These are phyloP conservation scores for Progne subis DNA, from an alignment of 2,113 vertebrate species.

Conservation along the genomic window DNA sequence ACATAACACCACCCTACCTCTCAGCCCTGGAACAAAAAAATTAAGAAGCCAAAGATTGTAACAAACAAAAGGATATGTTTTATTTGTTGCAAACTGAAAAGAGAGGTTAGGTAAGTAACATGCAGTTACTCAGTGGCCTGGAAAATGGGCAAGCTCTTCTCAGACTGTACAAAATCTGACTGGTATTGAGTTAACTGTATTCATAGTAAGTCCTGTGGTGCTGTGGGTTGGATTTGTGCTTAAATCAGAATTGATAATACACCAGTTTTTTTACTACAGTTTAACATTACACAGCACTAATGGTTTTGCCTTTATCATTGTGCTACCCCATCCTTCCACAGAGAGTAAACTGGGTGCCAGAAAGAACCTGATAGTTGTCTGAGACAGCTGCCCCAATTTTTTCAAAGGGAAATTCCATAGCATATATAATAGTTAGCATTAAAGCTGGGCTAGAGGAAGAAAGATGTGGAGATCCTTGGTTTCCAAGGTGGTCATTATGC, in stretches of 20 bases:
- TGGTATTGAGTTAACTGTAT: not conserved
- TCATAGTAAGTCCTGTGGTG: not conserved
- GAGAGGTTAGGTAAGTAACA: not conserved
- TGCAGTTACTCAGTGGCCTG: not conserved
- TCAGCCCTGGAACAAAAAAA: not conserved
- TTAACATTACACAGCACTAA: not conserved
- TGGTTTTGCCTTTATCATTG: not conserved
- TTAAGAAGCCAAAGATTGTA: accelerated
- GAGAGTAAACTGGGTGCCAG: not conserved
- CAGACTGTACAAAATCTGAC: not conserved
- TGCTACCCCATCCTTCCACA: not conserved
- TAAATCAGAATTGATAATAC: not conserved
- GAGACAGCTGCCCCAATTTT: not conserved
- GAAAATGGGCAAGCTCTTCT: not conserved
- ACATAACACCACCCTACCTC: not conserved
- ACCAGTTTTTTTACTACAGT: not conserved
- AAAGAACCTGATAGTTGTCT: not conserved
- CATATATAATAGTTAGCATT: not conserved
- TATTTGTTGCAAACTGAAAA: not conserved
- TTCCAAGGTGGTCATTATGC: not conserved
- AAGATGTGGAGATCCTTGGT: not conserved
- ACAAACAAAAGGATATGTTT: not conserved
- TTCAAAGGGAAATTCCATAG: not conserved
- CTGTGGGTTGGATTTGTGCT: not conserved
- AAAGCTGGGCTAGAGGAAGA: not conserved